Evolutionary conservation across 2,113 vertebrate genomes (phyloP).

Genomic region (Bungarus multicinctus): DNA sequence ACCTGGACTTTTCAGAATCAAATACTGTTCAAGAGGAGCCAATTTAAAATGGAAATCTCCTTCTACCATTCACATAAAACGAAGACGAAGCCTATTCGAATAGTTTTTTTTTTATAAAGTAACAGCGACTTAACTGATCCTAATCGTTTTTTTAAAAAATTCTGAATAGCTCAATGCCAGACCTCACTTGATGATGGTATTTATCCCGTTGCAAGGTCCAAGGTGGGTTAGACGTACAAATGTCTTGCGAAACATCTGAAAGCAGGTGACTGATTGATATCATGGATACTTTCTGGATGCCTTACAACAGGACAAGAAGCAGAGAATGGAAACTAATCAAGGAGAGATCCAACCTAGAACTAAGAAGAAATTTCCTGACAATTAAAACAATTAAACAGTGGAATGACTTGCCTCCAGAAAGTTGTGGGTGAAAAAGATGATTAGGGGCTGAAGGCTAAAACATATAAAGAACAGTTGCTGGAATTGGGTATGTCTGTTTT

Average conservation of each 20-base stretch:
- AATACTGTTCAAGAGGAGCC: not conserved
- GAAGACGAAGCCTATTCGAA: not conserved
- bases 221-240: not conserved
- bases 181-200: not conserved
- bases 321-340: no score
- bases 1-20: not conserved
- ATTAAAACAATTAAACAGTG: no score
- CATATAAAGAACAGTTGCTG: no score
- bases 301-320: no score
- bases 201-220: not conserved
- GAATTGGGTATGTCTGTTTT: no score
- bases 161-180: not conserved
- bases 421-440: no score
- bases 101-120: not conserved
- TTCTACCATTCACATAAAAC: not conserved
- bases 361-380: no score
- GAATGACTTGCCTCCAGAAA: no score
- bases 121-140: not conserved
- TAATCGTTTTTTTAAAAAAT: not conserved
- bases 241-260: not conserved
- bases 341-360: no score
- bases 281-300: no score
- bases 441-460: no score
- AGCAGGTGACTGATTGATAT: no score
- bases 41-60: not conserved